Conservation (phyloP, 2,888 invertebrate species). For the Coenonympha glycerion region DNA sequence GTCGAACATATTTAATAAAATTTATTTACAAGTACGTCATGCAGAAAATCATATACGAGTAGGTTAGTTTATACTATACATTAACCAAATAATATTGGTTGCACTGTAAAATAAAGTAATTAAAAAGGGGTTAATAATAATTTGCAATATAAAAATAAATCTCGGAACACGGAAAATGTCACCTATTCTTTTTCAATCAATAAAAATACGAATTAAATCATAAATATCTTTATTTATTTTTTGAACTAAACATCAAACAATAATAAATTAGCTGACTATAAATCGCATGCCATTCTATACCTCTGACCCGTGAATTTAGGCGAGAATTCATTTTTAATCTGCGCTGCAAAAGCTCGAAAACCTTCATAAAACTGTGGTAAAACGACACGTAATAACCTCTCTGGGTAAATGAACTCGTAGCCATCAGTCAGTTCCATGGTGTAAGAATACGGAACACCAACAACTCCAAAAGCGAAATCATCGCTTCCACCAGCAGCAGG, state of each 20-base stretch:
- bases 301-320: not conserved
- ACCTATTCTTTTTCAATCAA: too few relatives aligned
- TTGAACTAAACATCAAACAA: not conserved
- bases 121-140: too few relatives aligned
- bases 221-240: not conserved
- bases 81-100: too few relatives aligned
- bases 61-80: too few relatives aligned
- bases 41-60: too few relatives aligned
- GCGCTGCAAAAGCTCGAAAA: conserved; percentile 47
- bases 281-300: not conserved
- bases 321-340: conserved; percentile 51
- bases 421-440: conserved; percentile 78
- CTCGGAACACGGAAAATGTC: too few relatives aligned
- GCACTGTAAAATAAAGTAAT: too few relatives aligned
- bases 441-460: conserved; percentile 73
- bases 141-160: too few relatives aligned
- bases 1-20: not conserved
- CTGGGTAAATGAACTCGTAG: conserved; percentile 81
- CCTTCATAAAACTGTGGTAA: conserved; percentile 62
- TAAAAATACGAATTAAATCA: not conserved
- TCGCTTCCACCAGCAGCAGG: conserved; percentile 79
- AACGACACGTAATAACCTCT: conserved; percentile 38
- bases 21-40: not conserved
- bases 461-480: conserved; percentile 76
- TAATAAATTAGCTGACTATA: not conserved